Evolutionary conservation across 2,113 vertebrate species (phyloP), one percentile per base, ranked within the genome.

Genomic region (Fregata magnificens): DNA sequence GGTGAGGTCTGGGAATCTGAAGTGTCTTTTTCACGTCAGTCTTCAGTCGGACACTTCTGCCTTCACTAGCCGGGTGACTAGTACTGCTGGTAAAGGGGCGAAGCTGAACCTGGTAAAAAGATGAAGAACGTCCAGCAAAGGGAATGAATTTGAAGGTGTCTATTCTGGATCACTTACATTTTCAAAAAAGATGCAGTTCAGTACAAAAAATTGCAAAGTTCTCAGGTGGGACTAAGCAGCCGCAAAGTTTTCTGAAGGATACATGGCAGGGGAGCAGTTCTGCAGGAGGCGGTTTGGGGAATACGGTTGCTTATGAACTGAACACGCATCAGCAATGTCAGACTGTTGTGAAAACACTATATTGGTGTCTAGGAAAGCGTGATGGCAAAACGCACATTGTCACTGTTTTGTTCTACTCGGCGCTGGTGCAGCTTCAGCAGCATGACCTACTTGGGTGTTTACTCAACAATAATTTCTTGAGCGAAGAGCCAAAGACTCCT

Each of bases 381-480:
- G 40, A 25, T 34, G 21, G 40, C 70, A 45, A 16, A 45, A 15
- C 3, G 25, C 1, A 1, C 47, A 10, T 16, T 16, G 1, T 6
- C 26, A 16, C 21, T 9, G 34, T 16, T 15, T 2, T 2, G 3
- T 18, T 44, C 9, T 24, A 2, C 47, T 36, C 19, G 0, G 55
- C 81, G 1, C 47, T 10, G 58, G 20, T 3, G 55, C 31, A 24
- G 45, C 67, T 16, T 25, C 42, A 14, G 52, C 72, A 16, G 32
- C 13, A 1, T 9, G 73, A 32, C 59, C 38, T 42, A 2, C 45
- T 24, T 20, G 4, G 2, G 15, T 21, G 16, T 36, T 50, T 44
- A 2, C 21, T 29, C 24, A 40, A 4, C 36, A 29, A 0, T 1
- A 3, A 3, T 34, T 24, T 13, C 58, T 12, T 3, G 32, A 31